Evolutionary conservation across 2,113 vertebrate species (phyloP).

Genomic region (Vidua chalybeata): DNA sequence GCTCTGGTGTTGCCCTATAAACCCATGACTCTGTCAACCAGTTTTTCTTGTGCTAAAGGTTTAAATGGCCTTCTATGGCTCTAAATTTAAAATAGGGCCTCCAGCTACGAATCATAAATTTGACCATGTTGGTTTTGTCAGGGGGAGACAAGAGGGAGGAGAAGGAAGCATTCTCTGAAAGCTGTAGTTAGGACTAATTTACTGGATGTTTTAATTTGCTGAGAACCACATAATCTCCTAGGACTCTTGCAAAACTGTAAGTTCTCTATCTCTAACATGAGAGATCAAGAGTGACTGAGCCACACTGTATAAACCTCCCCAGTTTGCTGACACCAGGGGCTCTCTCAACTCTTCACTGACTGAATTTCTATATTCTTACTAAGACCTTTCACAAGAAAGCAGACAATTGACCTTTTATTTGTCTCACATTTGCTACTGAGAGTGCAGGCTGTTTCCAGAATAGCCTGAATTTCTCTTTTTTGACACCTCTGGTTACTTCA

Average conservation of each 20-base stretch:
- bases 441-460: not conserved
- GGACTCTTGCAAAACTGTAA: not conserved
- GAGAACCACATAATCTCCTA: not conserved
- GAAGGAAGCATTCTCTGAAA: not conserved
- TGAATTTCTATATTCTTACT: not conserved
- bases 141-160: not conserved
- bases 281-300: not conserved
- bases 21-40: not conserved
- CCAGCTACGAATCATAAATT: not conserved
- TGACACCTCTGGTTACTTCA: not conserved
- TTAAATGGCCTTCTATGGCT: not conserved
- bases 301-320: not conserved
- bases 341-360: not conserved
- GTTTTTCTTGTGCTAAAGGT: not conserved
- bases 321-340: not conserved
- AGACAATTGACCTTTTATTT: not conserved
- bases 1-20: not conserved
- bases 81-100: not conserved
- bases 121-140: not conserved
- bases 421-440: not conserved
- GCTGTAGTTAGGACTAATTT: not conserved
- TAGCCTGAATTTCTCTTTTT: not conserved
- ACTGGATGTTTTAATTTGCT: conserved; percentile 24
- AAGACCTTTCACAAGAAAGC: not conserved
- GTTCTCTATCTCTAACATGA: not conserved